A percentile compares a stretch with the other conserved stretches of the same genome.
Evolutionary conservation across 2,113 vertebrate genomes (phyloP).

Genomic region (Sisor rabdophorus): DNA sequence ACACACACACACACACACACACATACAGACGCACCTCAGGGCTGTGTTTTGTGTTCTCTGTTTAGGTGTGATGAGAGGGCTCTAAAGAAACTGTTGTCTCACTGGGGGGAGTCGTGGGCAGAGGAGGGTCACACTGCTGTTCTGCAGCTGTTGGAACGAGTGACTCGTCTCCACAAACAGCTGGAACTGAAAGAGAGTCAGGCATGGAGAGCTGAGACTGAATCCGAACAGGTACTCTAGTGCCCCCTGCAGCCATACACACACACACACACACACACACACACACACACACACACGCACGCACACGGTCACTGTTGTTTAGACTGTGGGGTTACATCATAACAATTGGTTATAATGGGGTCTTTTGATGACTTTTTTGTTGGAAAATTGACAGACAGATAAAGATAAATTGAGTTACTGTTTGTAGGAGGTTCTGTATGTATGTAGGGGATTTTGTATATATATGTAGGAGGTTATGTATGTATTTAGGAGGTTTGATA

Average conservation of each 20-base stretch:
- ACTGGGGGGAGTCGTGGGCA: constrained; percentile 56
- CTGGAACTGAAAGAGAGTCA: constrained; percentile 70
- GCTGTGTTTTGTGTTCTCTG: constrained; percentile 16
- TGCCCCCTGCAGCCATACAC: constrained; percentile 17
- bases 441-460: no score
- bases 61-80: constrained; percentile 76
- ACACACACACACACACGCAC: constrained; percentile 32
- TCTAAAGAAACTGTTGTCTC: constrained; percentile 66
- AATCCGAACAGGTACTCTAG: constrained; percentile 76
- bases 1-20: constrained; percentile 1
- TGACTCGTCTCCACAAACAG: constrained; percentile 68
- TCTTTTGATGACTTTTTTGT: no score
- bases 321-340: background rate
- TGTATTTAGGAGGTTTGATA: no score
- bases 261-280: constrained; percentile 50
- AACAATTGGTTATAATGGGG: no score
- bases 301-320: constrained; percentile 45
- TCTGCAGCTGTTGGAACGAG: constrained; percentile 65
- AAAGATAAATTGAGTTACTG: no score
- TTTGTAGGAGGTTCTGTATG: no score
- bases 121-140: constrained; percentile 60
- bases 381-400: no score
- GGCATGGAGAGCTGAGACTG: constrained; percentile 54
- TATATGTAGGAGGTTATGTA: no score
- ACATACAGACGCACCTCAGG: background rate